phyloP scores from a whole-genome alignment of 2,797 vertebrate genomes.

The Gorsachius magnificus region DNA sequence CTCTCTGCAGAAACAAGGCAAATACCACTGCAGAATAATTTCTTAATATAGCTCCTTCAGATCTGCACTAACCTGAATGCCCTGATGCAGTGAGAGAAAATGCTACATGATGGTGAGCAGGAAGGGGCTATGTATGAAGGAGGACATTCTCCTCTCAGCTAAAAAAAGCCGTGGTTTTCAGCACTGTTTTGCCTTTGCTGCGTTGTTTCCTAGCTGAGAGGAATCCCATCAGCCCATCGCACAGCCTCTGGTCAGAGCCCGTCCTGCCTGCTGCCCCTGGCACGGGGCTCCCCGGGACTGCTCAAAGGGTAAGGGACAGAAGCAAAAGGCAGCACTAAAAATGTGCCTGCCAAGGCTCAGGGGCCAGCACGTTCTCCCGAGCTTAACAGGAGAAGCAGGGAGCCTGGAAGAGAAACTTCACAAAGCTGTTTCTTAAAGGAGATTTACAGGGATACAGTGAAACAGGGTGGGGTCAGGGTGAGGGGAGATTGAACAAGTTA shows the following conservation, averaged over 20 bases:
- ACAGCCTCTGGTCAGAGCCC: not conserved
- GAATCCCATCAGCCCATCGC: not conserved
- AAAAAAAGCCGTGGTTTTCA: not conserved
- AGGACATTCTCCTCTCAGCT: not conserved
- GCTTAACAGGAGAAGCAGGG: not conserved
- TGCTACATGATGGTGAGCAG: not conserved
- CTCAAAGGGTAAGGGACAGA: not conserved
- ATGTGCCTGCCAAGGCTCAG: not conserved
- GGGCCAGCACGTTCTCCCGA: not conserved
- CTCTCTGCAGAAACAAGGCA: not conserved
- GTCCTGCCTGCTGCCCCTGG: not conserved
- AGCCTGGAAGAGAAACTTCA: not conserved
- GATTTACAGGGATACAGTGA: not conserved
- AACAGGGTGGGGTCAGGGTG: not conserved
- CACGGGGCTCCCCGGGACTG: not conserved
- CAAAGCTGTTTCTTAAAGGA: slow-evolving; percentile 24
- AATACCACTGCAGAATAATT: not conserved
- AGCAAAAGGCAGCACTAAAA: not conserved
- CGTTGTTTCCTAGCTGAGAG: not conserved
- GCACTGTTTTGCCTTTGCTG: not conserved
- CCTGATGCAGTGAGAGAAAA: not conserved
- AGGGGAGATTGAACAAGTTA: not conserved
- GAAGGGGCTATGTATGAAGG: not conserved
- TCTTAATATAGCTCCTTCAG: not conserved
- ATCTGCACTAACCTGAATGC: not conserved